phyloP scores from a whole-genome alignment of 2,113 vertebrate genomes.

The Lepisosteus osseus region DNA sequence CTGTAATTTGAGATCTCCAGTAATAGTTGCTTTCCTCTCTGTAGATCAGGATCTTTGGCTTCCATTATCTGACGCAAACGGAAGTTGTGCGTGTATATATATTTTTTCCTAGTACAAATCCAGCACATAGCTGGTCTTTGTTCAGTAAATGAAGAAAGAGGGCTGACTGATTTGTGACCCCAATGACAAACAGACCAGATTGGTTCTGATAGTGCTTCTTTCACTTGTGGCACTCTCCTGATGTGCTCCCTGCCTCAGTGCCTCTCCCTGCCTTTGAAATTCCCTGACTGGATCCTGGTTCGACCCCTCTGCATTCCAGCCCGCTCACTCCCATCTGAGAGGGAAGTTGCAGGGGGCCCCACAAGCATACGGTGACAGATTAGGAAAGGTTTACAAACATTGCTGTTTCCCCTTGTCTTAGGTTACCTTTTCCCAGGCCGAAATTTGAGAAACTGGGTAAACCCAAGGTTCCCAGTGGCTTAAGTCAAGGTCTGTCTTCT shows the following conservation, averaged over 20 bases:
- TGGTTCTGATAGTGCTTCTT: not conserved
- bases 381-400: slow-evolving; percentile 54
- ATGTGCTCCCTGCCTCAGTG: not conserved
- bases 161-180: too few species aligned
- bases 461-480: slow-evolving; percentile 30
- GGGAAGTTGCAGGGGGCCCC: slow-evolving; percentile 20
- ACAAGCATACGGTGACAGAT: slow-evolving; percentile 31
- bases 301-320: slow-evolving; percentile 43
- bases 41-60: too few species aligned
- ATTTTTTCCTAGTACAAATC: too few species aligned
- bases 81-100: too few species aligned
- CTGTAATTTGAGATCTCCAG: too few species aligned
- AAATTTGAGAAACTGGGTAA: slow-evolving; percentile 40
- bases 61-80: too few species aligned
- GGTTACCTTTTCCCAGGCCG: slow-evolving; percentile 52
- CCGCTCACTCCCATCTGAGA: slow-evolving; percentile 43
- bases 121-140: too few species aligned
- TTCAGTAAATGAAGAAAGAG: too few species aligned
- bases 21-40: too few species aligned
- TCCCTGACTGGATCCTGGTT: not conserved
- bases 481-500: not conserved
- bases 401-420: slow-evolving; percentile 29
- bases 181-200: not conserved
- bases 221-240: too few species aligned
- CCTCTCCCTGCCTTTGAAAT: not conserved